These are phyloP conservation scores for Pemphigus obesinymphae DNA, from an alignment of 1,140 invertebrate genomes.

Conservation along the genomic window DNA sequence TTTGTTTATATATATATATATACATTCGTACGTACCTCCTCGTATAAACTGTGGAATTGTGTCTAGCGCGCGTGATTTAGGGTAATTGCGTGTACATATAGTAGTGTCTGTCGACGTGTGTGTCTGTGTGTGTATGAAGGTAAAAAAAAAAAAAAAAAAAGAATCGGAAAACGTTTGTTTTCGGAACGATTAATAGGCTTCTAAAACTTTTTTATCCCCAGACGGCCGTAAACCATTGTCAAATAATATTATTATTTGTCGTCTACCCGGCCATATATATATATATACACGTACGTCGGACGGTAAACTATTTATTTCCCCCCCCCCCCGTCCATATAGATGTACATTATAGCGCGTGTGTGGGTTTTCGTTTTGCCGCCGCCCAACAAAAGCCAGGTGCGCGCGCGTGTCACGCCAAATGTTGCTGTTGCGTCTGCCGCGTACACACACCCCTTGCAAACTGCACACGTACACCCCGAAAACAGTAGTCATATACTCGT, in stretches of 20 bases:
- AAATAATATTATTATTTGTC: conserved; percentile 36
- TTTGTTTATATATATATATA: no score
- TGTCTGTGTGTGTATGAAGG: no score
- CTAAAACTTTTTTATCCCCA: conserved; percentile 38
- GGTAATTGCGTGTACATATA: no score
- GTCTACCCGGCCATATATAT: background rate
- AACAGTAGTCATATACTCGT: no score
- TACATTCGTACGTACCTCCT: no score
- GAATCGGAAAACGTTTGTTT: conserved; percentile 38
- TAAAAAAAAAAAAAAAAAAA: background rate
- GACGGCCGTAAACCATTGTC: conserved; percentile 37
- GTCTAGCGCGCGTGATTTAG: no score
- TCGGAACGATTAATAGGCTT: conserved; percentile 33
- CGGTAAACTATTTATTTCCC: background rate
- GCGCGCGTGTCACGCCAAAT: conserved; percentile 19
- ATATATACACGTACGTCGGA: background rate
- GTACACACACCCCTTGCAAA: conserved; percentile 12
- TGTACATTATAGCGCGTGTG: background rate
- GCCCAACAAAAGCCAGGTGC: conserved; percentile 36
- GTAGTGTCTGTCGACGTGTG: no score
- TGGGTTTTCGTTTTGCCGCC: background rate
- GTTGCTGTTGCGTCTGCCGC: background rate
- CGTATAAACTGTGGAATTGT: no score
- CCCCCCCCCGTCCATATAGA: background rate
- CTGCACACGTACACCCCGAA: background rate